A percentile compares a stretch with the other conserved stretches of the same genome.
These are phyloP conservation scores for Microtus ochrogaster DNA, from an alignment of 2,113 vertebrate genomes.

Conservation along the genomic window DNA sequence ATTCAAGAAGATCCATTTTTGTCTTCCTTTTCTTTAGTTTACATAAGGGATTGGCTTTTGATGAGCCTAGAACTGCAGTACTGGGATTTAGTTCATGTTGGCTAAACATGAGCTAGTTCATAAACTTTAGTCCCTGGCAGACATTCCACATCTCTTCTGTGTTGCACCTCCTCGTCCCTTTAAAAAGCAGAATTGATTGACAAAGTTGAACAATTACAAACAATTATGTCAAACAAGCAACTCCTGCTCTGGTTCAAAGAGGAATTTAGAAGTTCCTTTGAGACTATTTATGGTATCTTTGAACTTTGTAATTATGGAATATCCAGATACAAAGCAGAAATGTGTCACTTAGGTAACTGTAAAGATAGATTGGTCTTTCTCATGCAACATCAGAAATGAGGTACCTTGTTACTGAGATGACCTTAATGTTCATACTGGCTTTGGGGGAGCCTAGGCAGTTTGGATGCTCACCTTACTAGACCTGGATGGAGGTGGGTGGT, in stretches of 20 bases:
- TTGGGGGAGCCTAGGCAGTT: too few species aligned
- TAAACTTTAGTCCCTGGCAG: background rate
- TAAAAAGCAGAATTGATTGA: constrained; percentile 54
- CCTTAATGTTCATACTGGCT: background rate
- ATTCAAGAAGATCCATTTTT: background rate
- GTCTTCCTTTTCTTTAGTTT: background rate
- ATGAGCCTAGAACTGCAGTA: background rate
- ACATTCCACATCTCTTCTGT: constrained; percentile 28
- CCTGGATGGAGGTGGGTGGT: too few species aligned
- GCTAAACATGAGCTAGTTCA: too few species aligned
- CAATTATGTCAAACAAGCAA: constrained; percentile 47
- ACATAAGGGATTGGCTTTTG: background rate
- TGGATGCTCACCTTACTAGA: too few species aligned
- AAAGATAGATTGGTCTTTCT: constrained; percentile 51
- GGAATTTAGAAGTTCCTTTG: constrained; percentile 52
- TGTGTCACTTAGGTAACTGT: constrained; percentile 43
- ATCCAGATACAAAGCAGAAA: constrained; percentile 20
- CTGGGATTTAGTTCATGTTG: constrained; percentile 51
- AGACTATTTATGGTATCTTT: constrained; percentile 50
- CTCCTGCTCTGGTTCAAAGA: constrained; percentile 32
- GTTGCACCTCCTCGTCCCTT: constrained; percentile 36
- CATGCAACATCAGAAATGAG: background rate
- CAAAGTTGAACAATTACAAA: constrained; percentile 16
- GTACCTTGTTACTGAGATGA: constrained; percentile 13
- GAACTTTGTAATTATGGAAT: constrained; percentile 49